Base-by-base conservation (phyloP, 1,140 invertebrate genomes). In the Drosophila santomea region DNA sequence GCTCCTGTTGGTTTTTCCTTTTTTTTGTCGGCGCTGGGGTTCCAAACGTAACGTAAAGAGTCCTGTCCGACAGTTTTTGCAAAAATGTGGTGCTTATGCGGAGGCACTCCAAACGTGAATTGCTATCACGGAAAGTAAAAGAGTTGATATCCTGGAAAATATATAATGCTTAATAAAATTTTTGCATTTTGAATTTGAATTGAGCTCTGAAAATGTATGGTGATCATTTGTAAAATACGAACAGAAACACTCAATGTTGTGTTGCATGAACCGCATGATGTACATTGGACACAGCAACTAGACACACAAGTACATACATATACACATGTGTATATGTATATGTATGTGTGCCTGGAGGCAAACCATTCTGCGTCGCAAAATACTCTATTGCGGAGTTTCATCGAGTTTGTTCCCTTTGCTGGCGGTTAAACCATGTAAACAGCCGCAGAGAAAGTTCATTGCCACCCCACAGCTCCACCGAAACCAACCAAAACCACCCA, bases 311-410 rank as follows among this genome's bases (percentile, higher is more conserved):
- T 32, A 32, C 28, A 28, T 28, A 28, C 7, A 28, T 7, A 28
- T 7, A 28, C 25, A 6, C 6, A 28, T 28, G 7, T 28, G 0
- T 0, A 38, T 12, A 41, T 55, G 67, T 51, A 20, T 1, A 20
- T 20, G 20, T 20, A 2, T 20, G 41, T n/a, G 41, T 17, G 61
- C 67, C 67, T 57, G 63, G 51, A 57, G 51, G 39, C 43, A 12
- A 57, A 35, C n/a, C 11, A 68, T 48, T 69, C 43, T 71, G 68
- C 64, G 64, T 71, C 59, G 72, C 59, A 56, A 74, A 74, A 74
- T 57, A 64, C 17, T 17, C 0, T 17, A 17, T 17, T 17, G 17
- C 17, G 17, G 17, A 17, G 17, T 17, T 17, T 17, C 17, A 17
- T 17, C 17, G 1, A 17, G 17, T 17, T 17, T 17, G 17, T 17